phyloP scores from a whole-genome alignment of 2,888 invertebrate species.

The Exocentrus adspersus region DNA sequence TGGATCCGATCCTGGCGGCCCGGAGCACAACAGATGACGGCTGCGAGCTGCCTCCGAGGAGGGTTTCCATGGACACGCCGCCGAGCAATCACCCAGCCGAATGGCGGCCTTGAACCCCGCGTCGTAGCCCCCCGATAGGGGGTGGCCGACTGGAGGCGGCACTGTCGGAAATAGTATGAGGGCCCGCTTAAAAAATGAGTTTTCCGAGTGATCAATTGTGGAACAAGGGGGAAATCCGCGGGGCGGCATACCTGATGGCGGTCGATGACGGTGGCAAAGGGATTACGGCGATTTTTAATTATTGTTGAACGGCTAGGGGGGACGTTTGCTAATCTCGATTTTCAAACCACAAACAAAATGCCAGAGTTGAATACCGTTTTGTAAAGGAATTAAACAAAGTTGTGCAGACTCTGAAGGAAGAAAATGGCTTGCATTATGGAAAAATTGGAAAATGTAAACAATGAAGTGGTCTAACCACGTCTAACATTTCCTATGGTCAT shows the following conservation, averaged over 20 bases:
- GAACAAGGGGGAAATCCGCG: conserved; percentile 39
- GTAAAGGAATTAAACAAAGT: no score
- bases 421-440: no score
- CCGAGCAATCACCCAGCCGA: conserved; percentile 42
- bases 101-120: conserved; percentile 27
- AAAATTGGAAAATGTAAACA: no score
- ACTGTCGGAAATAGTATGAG: conserved; percentile 47
- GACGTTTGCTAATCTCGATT: no score
- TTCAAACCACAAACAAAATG: no score
- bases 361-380: no score
- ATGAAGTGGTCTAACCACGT: no score
- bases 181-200: conserved; percentile 50
- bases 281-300: no score
- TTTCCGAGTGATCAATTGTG: conserved; percentile 54
- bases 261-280: no score
- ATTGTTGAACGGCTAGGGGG: no score
- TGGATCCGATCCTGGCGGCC: conserved; percentile 10
- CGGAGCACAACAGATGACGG: conserved; percentile 56
- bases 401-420: no score
- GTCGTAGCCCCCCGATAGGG: conserved; percentile 31
- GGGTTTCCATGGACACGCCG: conserved; percentile 59
- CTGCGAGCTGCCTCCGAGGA: conserved; percentile 42
- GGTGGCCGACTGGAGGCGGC: conserved; percentile 43
- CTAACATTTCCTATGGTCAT: no score
- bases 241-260: conserved; percentile 31